phyloP scores from a whole-genome alignment of 2,888 invertebrate genomes.

The Lycia hirtaria region DNA sequence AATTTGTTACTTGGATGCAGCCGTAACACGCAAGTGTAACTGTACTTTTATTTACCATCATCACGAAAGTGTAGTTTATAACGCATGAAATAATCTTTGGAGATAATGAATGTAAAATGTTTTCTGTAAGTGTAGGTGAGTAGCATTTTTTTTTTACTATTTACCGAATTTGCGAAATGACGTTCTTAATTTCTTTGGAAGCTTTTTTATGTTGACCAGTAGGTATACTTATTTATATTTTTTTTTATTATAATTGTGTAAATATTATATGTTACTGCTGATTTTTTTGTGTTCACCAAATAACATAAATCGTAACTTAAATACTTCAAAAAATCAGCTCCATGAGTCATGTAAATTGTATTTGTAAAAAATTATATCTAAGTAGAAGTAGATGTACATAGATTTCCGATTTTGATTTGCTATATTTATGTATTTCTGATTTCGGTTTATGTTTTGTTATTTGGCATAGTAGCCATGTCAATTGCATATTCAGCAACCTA shows the following conservation, averaged over 20 bases:
- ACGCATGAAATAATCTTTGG: too few relatives aligned
- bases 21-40: too few relatives aligned
- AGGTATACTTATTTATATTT: too few relatives aligned
- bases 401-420: slow-evolving; percentile 23
- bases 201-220: too few relatives aligned
- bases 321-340: slow-evolving; percentile 7
- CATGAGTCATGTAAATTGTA: slow-evolving; percentile 17
- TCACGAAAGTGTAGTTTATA: too few relatives aligned
- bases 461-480: slow-evolving; percentile 27
- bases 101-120: not conserved
- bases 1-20: too few relatives aligned
- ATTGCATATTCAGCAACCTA: slow-evolving; percentile 34
- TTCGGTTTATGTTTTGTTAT: slow-evolving; percentile 17
- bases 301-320: too few relatives aligned
- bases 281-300: slow-evolving; percentile 14
- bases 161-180: too few relatives aligned
- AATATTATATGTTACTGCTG: slow-evolving; percentile 8
- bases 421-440: slow-evolving; percentile 7
- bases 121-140: not conserved
- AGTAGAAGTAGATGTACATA: slow-evolving; percentile 13
- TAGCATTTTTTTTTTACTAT: too few relatives aligned
- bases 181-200: too few relatives aligned
- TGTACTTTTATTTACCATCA: too few relatives aligned
- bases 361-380: slow-evolving; percentile 12
- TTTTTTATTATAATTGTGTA: slow-evolving; percentile 11